These are phyloP conservation scores for Sinocyclocheilus anophthalmus DNA, from an alignment of 2,113 vertebrate genomes.

Conservation along the genomic window DNA sequence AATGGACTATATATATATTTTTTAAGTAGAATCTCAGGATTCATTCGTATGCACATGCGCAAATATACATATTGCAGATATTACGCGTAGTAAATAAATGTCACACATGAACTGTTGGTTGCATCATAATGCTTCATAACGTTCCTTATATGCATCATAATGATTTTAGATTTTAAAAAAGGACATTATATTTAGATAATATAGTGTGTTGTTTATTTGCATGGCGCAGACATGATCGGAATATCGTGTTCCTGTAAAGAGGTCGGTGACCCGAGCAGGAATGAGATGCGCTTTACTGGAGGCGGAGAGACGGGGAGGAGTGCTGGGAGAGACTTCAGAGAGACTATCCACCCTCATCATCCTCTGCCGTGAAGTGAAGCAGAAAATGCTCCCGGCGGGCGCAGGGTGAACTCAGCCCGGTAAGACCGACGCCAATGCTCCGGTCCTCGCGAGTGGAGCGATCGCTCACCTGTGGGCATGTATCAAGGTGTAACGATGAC, in stretches of 20 bases:
- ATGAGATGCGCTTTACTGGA: not conserved
- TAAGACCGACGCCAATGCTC: not conserved
- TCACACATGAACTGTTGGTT: too few relatives aligned
- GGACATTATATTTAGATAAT: too few relatives aligned
- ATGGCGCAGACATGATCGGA: not conserved
- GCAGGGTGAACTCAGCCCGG: constrained; percentile 18
- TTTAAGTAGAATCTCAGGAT: not conserved
- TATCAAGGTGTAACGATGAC: constrained; percentile 94
- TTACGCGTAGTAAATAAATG: too few relatives aligned
- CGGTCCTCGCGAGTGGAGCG: not conserved
- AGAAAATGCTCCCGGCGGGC: constrained; percentile 31
- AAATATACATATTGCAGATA: not conserved
- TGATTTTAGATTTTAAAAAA: too few relatives aligned
- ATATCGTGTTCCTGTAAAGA: not conserved
- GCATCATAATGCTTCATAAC: too few relatives aligned
- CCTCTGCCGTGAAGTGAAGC: constrained; percentile 25
- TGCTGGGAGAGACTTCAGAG: constrained; percentile 4
- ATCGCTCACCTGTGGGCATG: constrained; percentile 80
- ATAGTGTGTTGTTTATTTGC: too few relatives aligned
- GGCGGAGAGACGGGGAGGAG: constrained; percentile 55
- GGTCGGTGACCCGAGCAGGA: not conserved
- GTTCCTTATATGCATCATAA: too few relatives aligned
- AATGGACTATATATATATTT: too few relatives aligned
- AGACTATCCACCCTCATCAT: constrained; percentile 58
- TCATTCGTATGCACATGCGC: not conserved